Conservation (phyloP, 2,113 vertebrate species). For the Protobothrops flavoviridis region DNA sequence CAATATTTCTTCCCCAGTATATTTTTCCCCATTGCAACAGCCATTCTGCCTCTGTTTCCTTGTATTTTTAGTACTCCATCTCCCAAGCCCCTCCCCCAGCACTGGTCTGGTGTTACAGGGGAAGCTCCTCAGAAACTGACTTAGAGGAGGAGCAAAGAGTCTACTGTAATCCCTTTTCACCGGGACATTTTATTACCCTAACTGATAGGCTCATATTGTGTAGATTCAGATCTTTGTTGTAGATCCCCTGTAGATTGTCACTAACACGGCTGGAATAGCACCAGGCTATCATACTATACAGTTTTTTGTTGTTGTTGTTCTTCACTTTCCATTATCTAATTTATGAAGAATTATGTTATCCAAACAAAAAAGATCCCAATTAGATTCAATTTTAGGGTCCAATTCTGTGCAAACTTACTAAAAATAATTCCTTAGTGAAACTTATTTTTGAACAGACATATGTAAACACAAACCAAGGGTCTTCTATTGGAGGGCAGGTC, state of each 20-base stretch:
- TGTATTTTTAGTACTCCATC: not conserved
- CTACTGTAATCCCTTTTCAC: not conserved
- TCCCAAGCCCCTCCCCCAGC: not conserved
- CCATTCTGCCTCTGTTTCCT: not conserved
- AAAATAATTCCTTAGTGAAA: not conserved
- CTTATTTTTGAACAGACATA: not conserved
- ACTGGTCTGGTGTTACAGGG: not conserved
- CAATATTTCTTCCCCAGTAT: not conserved
- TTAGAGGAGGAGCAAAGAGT: not conserved
- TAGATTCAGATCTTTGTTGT: not conserved
- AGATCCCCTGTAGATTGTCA: not conserved
- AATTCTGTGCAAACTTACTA: not conserved
- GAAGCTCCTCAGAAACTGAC: not conserved
- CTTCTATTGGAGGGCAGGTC: not conserved
- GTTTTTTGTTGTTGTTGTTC: not conserved
- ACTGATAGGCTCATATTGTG: not conserved
- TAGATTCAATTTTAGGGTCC: not conserved
- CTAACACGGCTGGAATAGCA: not conserved
- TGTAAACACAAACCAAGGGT: not conserved
- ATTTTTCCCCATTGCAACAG: not conserved
- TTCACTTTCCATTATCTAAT: not conserved
- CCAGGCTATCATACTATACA: not conserved
- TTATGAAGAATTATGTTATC: not conserved
- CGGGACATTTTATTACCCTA: slow-evolving; percentile 1
- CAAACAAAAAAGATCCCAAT: not conserved